These are phyloP conservation scores for Vollenhovia emeryi DNA, from an alignment of 1,140 invertebrate species.

Conservation along the genomic window DNA sequence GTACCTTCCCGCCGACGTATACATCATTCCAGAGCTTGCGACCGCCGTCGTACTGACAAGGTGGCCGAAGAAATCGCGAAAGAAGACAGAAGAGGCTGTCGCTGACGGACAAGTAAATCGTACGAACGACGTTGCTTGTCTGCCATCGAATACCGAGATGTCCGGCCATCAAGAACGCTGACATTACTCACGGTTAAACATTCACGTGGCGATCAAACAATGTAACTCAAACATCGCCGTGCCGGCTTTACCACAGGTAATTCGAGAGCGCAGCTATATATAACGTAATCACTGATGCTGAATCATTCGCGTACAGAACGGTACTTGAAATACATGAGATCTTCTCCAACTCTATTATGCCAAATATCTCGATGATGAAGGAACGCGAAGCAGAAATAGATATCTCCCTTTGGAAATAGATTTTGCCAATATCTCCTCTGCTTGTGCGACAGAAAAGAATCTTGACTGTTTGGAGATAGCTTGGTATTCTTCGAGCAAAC, in stretches of 20 bases:
- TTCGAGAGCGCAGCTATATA: conserved; percentile 38
- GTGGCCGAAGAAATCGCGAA: not conserved
- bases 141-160: conserved; percentile 28
- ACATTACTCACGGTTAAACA: conserved; percentile 65
- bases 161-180: conserved; percentile 53
- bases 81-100: conserved; percentile 31
- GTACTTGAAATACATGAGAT: not conserved
- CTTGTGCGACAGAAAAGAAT: not conserved
- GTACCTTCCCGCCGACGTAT: not conserved
- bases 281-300: not conserved
- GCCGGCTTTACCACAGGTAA: conserved; percentile 54
- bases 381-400: not conserved
- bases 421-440: not conserved
- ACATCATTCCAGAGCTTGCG: conserved; percentile 20
- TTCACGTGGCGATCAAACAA: conserved; percentile 60
- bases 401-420: not conserved
- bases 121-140: conserved; percentile 10
- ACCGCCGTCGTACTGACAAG: not conserved
- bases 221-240: conserved; percentile 58
- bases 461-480: not conserved
- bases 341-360: not conserved
- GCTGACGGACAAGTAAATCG: conserved; percentile 62
- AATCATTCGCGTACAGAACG: conserved; percentile 31
- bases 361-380: not conserved
- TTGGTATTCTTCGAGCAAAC: not conserved